Percentiles rank a stretch among this genome's conserved stretches.
phyloP scores from a whole-genome alignment of 2,888 invertebrate genomes.

The Epistrophe grossulariae region DNA sequence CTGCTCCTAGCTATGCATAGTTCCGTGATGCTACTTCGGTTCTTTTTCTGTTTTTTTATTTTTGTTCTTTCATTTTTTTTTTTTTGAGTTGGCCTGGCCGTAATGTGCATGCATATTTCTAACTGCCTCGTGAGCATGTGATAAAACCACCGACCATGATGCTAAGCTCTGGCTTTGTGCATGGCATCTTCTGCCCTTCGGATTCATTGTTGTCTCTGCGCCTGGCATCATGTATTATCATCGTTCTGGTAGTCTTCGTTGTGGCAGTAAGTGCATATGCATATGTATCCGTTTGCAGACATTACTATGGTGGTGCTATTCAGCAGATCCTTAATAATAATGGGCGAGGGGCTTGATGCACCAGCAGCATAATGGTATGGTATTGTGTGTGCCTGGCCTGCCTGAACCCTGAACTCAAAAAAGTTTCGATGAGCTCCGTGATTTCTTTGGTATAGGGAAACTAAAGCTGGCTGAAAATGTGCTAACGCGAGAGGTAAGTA shows the following conservation, averaged over 20 bases:
- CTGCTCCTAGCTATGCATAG: constrained; percentile 66
- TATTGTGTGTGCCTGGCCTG: constrained; percentile 6
- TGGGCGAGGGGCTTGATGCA: constrained; percentile 36
- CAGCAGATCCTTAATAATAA: constrained; percentile 72
- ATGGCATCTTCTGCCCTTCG: constrained; percentile 32
- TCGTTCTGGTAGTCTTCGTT: constrained; percentile 45
- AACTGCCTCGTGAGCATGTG: constrained; percentile 76
- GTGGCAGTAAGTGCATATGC: constrained; percentile 62
- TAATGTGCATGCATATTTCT: constrained; percentile 72
- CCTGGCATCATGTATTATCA: constrained; percentile 64
- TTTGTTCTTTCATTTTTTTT: constrained; percentile 5
- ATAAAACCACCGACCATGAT: constrained; percentile 75
- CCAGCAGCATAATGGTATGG: neutral
- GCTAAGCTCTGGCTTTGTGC: constrained; percentile 57
- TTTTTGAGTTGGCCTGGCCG: constrained; percentile 28
- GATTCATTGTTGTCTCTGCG: constrained; percentile 64
- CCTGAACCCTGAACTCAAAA: constrained; percentile 50
- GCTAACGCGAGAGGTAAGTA: constrained; percentile 27
- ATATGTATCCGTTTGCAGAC: constrained; percentile 72
- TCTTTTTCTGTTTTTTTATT: neutral
- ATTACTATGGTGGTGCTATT: constrained; percentile 64
- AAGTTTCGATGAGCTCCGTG: constrained; percentile 59
- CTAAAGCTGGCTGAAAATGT: constrained; percentile 11
- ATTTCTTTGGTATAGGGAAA: constrained; percentile 19
- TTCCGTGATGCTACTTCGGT: constrained; percentile 54